A percentile compares a stretch with the other conserved stretches of the same genome.
Conservation (phyloP, 2,888 invertebrate genomes). For the Busseola fusca region DNA sequence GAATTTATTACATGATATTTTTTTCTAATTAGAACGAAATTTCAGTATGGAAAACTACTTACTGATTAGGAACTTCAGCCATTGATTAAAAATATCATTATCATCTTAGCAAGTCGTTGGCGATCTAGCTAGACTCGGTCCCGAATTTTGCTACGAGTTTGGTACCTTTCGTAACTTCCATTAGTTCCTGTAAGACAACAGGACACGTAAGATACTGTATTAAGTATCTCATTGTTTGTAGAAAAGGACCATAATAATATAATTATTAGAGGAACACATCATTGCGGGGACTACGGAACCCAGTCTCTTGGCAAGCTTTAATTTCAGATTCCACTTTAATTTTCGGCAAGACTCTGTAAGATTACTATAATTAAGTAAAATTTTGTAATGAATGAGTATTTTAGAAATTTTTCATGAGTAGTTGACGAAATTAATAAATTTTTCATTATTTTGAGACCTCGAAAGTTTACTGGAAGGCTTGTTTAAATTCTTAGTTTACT, state of each 20-base stretch:
- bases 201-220: neutral
- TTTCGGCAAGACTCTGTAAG: constrained; percentile 51
- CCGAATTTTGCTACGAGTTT: neutral
- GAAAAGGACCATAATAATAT: neutral
- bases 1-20: too few relatives aligned
- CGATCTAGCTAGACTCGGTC: neutral
- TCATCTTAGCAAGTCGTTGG: neutral
- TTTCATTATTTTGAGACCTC: constrained; percentile 28
- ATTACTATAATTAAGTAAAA: constrained; percentile 67
- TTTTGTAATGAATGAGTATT: constrained; percentile 53
- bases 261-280: neutral
- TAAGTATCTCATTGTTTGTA: neutral
- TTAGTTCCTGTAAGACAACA: neutral
- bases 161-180: neutral
- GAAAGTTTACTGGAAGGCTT: neutral
- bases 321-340: constrained; percentile 52
- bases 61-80: neutral
- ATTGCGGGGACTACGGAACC: constrained; percentile 20
- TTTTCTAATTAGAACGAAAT: too few relatives aligned
- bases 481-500: constrained; percentile 16
- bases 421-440: constrained; percentile 16
- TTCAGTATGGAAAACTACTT: too few relatives aligned
- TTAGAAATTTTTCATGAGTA: constrained; percentile 1
- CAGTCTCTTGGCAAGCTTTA: constrained; percentile 31
- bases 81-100: neutral